Evolutionary conservation across 2,113 vertebrate species (phyloP).

Genomic region (Rousettus leschenaultii): DNA sequence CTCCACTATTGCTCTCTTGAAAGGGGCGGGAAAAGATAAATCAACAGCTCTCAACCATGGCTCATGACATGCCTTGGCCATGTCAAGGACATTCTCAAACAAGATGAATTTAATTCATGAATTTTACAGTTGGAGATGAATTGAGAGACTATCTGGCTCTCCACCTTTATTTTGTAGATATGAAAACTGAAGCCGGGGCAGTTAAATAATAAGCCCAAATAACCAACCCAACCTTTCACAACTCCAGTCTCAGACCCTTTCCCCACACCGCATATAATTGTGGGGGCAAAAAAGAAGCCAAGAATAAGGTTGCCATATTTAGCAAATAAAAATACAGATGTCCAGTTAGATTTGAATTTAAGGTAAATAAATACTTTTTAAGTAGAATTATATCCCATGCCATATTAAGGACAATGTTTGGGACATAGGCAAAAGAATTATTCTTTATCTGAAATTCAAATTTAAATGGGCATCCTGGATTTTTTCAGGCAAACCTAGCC

Average conservation of each 20-base stretch:
- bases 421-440: neutral
- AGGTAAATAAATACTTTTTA: neutral
- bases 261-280: neutral
- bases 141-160: neutral
- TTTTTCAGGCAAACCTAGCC: neutral
- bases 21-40: neutral
- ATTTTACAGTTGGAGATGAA: neutral
- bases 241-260: neutral
- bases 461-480: neutral
- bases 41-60: neutral
- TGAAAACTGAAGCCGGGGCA: neutral
- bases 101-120: neutral
- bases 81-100: neutral
- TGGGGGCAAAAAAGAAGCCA: accelerated
- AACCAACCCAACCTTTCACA: neutral
- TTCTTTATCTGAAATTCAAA: neutral
- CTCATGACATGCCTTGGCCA: neutral
- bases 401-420: neutral
- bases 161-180: neutral
- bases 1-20: neutral
- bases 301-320: neutral
- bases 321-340: neutral
- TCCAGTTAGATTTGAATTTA: neutral
- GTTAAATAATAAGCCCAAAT: neutral
- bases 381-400: neutral